Evolutionary conservation across 2,113 vertebrate species (phyloP), one percentile per base, ranked within the genome.

Genomic region (Gracilinanus agilis): DNA sequence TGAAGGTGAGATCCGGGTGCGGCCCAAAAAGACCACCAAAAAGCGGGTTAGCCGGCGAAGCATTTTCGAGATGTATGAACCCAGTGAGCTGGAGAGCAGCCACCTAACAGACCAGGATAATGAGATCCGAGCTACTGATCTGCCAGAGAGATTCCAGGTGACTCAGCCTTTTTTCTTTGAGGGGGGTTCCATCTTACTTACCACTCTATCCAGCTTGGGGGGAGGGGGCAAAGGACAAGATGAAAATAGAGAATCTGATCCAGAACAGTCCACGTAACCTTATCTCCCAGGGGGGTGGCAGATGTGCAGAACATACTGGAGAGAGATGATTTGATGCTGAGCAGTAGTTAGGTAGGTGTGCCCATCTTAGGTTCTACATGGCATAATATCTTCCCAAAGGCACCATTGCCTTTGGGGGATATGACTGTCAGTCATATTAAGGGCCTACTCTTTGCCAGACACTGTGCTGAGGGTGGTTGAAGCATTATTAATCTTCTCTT

Each of bases 121-220:
- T 0, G 99, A 99, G 98, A 99, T 99, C 97, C 99, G 99, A 91
- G 98, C 99, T 61, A 99, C 99, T 9, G 99, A 99, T 98, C 99
- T 99, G 99, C 99, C 99, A 0, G 99, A 99, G 98, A 99, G 99
- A 94, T 99, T 99, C 98, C 99, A 99, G 99, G 99, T 99, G 95
- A 97, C 49, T 44, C 24, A 88, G 53, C 90, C 29, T 94, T 54
- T 89, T 24, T 96, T 88, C 23, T 94, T 23, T 23, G 13, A 29
- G 40, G 55, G 27, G 27, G 40, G 16, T 10, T 13, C 34, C 16
- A 21, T 23, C 6, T 40, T 1, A 3, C 27, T 29, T 6, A 12
- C 6, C 11, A 0, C 11, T 13, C 13, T 13, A 3, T 27, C 58
- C 9, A 34, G 2, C 27, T 55, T 67, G 61, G 16, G 34, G 5